These are phyloP conservation scores for Ceriagrion tenellum DNA, from an alignment of 2,888 invertebrate genomes.

Conservation along the genomic window DNA sequence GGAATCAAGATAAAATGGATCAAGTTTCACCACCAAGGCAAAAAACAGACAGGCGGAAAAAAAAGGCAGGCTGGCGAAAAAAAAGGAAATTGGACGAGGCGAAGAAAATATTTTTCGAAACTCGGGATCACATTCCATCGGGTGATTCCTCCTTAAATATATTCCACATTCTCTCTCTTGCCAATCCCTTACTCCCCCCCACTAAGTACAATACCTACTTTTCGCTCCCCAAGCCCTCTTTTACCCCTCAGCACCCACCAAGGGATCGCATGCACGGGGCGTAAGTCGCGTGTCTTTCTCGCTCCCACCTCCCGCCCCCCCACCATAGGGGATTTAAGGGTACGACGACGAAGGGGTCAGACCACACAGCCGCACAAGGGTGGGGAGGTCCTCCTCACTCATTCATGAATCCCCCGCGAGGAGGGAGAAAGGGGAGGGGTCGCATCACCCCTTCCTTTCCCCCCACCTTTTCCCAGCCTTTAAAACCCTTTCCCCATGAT, in stretches of 20 bases:
- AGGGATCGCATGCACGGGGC: slow-evolving; percentile 28
- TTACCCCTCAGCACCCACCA: not conserved
- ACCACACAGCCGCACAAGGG: slow-evolving; percentile 38
- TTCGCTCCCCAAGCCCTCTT: not conserved
- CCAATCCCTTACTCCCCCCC: too few relatives aligned
- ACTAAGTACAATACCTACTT: not conserved
- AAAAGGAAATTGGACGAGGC: too few relatives aligned
- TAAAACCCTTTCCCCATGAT: too few relatives aligned
- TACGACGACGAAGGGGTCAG: slow-evolving; percentile 35
- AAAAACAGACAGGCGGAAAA: not conserved
- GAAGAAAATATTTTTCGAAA: not conserved
- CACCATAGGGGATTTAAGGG: too few relatives aligned
- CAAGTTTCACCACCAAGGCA: not conserved
- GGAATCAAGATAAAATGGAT: too few relatives aligned
- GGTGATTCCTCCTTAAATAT: not conserved
- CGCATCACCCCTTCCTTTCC: not conserved
- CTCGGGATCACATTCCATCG: not conserved
- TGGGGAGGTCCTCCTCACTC: slow-evolving; percentile 45
- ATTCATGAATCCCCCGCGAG: slow-evolving; percentile 63
- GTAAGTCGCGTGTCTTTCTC: slow-evolving; percentile 50
- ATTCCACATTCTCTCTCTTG: too few relatives aligned
- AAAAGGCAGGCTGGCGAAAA: too few relatives aligned
- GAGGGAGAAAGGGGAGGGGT: not conserved
- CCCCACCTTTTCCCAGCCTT: not conserved
- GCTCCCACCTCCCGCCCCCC: not conserved